Percentiles rank a stretch among this genome's conserved stretches.
Conservation (phyloP, 2,113 vertebrate species). For the Lophius piscatorius region DNA sequence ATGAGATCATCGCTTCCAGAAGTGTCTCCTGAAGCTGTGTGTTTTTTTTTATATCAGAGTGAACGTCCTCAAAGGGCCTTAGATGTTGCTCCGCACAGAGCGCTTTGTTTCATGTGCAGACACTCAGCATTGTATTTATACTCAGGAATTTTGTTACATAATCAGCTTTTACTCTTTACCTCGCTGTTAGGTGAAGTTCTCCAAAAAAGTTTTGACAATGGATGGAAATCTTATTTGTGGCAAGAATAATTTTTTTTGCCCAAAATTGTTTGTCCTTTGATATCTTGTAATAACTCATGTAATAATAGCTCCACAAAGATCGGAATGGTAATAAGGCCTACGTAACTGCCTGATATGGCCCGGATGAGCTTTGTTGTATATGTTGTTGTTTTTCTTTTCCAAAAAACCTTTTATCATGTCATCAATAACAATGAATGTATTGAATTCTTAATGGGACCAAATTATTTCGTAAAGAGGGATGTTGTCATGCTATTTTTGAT, state of each 20-base stretch:
- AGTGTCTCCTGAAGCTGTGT: constrained; percentile 1
- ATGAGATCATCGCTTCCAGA: constrained; percentile 26
- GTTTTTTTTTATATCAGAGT: constrained; percentile 6
- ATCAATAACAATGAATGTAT: background rate
- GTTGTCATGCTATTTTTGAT: constrained; percentile 24
- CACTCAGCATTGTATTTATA: constrained; percentile 10
- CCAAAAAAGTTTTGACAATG: constrained; percentile 18
- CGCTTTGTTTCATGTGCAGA: constrained; percentile 17
- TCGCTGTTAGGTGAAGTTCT: constrained; percentile 14
- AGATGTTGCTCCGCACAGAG: constrained; percentile 12
- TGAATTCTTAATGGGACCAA: constrained; percentile 49
- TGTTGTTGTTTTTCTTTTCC: constrained; percentile 19
- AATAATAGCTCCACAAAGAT: background rate
- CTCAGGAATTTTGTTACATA: constrained; percentile 69
- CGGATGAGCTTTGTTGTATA: constrained; percentile 27
- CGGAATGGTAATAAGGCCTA: background rate
- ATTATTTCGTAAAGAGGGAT: background rate
- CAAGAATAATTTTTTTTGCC: constrained; percentile 28
- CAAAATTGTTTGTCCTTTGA: background rate
- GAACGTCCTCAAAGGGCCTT: constrained; percentile 26
- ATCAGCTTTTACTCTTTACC: constrained; percentile 31
- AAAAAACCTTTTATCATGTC: no score
- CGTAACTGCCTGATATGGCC: background rate
- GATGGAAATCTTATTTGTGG: constrained; percentile 18
- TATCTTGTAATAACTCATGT: background rate